These are phyloP conservation scores for Beris chalybata DNA, from an alignment of 2,888 invertebrate genomes.

Conservation along the genomic window DNA sequence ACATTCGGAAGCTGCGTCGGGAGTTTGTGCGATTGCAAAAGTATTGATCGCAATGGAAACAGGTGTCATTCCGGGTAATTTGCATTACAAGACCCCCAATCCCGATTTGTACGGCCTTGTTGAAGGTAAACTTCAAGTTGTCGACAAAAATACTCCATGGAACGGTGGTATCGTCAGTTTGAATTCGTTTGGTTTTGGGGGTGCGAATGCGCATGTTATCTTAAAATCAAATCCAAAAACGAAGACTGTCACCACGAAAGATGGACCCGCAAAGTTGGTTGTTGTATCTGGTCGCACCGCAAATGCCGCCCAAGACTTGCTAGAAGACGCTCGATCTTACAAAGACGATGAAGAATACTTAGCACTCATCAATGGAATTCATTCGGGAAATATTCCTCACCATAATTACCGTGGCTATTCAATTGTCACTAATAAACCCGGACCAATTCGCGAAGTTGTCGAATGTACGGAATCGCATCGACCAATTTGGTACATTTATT, in stretches of 20 bases:
- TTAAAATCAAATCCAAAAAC: conserved; percentile 77
- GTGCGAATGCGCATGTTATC: conserved; percentile 91
- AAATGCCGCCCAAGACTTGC: conserved; percentile 69
- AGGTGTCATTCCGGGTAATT: conserved; percentile 85
- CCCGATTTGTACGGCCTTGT: conserved; percentile 85
- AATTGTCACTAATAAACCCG: conserved; percentile 64
- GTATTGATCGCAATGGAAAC: conserved; percentile 92
- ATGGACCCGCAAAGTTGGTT: conserved; percentile 68
- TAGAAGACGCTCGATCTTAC: conserved; percentile 65
- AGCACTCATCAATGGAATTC: conserved; percentile 75
- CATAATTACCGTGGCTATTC: conserved; percentile 83
- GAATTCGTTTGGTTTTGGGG: conserved; percentile 98
- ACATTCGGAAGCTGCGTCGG: conserved; percentile 93
- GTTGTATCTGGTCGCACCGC: conserved; percentile 84
- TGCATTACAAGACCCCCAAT: conserved; percentile 88
- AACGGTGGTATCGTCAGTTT: conserved; percentile 89
- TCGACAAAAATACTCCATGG: conserved; percentile 80
- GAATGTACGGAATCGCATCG: conserved; percentile 64
- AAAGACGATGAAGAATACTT: conserved; percentile 73
- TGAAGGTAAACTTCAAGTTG: conserved; percentile 90
- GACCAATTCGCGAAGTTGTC: conserved; percentile 58
- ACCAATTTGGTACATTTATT: conserved; percentile 93
- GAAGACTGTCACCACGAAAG: conserved; percentile 62
- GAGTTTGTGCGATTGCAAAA: conserved; percentile 88
- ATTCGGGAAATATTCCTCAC: conserved; percentile 69